Evolutionary conservation across 2,888 invertebrate genomes (phyloP).

Genomic region (Aphodius sticticus): DNA sequence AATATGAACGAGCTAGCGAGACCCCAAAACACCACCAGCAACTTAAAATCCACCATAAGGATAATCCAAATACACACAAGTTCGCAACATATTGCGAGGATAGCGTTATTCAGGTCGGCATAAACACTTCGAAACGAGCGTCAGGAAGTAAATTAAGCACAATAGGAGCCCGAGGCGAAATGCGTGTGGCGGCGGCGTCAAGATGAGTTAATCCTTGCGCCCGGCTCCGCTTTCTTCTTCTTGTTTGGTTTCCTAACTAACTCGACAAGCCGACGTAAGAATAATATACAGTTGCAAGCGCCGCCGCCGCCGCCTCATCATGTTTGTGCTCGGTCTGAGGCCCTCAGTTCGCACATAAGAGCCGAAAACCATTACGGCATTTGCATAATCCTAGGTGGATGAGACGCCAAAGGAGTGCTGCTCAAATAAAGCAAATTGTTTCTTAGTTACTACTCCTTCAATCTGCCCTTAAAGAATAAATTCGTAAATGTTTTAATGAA

Average conservation of each 20-base stretch:
- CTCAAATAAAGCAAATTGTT: not conserved
- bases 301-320: not conserved
- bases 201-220: not conserved
- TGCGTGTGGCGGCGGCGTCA: not conserved
- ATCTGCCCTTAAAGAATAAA: not conserved
- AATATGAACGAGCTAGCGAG: too few relatives aligned
- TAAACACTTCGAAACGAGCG: not conserved
- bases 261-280: not conserved
- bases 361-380: not conserved
- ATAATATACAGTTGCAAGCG: not conserved
- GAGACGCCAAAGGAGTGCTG: not conserved
- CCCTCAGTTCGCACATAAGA: not conserved
- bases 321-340: not conserved
- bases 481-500: not conserved
- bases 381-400: not conserved
- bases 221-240: not conserved
- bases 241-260: not conserved
- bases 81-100: not conserved
- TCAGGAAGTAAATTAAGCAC: not conserved
- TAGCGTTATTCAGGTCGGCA: not conserved
- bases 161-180: not conserved
- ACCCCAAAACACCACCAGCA: too few relatives aligned
- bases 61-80: not conserved
- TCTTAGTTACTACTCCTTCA: not conserved
- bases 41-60: not conserved